These are phyloP conservation scores for Clarias pachynema DNA, from an alignment of 2,797 vertebrate species.

Conservation along the genomic window DNA sequence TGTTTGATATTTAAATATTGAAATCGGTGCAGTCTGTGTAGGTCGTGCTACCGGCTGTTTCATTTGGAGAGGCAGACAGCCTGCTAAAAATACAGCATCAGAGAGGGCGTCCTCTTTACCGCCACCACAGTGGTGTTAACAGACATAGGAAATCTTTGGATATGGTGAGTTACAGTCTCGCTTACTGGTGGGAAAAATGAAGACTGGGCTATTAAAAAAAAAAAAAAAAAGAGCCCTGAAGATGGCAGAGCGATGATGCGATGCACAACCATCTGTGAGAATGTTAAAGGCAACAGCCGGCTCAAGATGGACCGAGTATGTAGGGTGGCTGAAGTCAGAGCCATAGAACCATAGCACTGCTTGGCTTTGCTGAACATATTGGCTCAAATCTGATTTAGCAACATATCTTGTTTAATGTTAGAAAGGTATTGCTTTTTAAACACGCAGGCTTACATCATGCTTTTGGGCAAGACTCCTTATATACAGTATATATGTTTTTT, in stretches of 20 bases:
- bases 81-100: constrained; percentile 20
- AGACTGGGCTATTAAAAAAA: neutral
- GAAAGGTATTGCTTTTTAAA: neutral
- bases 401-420: neutral
- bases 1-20: constrained; percentile 9
- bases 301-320: constrained; percentile 8
- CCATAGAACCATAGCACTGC: neutral
- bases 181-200: constrained; percentile 17
- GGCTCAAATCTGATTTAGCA: neutral
- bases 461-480: neutral
- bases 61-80: neutral
- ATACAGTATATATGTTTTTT: no score
- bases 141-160: constrained; percentile 10
- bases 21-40: neutral
- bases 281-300: constrained; percentile 59
- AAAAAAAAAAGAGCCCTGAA: neutral
- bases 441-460: constrained; percentile 8
- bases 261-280: constrained; percentile 65
- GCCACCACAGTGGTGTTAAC: constrained; percentile 13
- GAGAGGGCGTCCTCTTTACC: neutral
- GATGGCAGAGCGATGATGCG: constrained; percentile 57
- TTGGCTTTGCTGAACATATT: neutral
- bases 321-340: no score
- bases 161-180: constrained; percentile 9
- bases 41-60: neutral